Conservation (phyloP, 2,797 vertebrate genomes). For the Gadopsis bispinosus region DNA sequence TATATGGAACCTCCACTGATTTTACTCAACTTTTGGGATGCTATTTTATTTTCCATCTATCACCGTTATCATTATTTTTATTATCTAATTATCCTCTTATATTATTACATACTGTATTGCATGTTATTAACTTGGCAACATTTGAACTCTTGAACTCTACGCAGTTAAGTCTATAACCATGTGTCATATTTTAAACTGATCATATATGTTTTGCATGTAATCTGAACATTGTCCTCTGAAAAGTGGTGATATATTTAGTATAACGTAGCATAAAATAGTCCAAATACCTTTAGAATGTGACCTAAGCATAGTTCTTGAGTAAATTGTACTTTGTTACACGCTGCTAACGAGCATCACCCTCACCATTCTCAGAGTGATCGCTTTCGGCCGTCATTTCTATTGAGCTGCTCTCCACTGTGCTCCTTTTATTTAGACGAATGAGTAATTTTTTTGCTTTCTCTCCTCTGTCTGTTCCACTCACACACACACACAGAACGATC, state of each 20-base stretch:
- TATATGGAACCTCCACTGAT: neutral
- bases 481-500: conserved; percentile 18
- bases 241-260: neutral
- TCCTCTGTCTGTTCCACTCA: neutral
- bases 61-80: neutral
- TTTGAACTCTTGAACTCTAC: neutral
- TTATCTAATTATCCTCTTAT: neutral
- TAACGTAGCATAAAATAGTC: neutral
- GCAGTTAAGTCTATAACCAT: neutral
- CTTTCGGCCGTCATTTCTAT: neutral
- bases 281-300: neutral
- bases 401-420: neutral
- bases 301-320: neutral
- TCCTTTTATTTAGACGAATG: neutral
- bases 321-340: neutral
- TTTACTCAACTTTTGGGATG: neutral
- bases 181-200: neutral
- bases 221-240: neutral
- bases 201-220: neutral
- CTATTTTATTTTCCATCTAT: neutral
- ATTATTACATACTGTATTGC: no score
- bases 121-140: neutral
- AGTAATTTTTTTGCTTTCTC: neutral
- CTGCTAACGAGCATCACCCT: neutral
- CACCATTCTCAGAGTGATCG: neutral